Base-by-base conservation (phyloP, 2,888 invertebrate genomes). In the Melolontha melolontha region DNA sequence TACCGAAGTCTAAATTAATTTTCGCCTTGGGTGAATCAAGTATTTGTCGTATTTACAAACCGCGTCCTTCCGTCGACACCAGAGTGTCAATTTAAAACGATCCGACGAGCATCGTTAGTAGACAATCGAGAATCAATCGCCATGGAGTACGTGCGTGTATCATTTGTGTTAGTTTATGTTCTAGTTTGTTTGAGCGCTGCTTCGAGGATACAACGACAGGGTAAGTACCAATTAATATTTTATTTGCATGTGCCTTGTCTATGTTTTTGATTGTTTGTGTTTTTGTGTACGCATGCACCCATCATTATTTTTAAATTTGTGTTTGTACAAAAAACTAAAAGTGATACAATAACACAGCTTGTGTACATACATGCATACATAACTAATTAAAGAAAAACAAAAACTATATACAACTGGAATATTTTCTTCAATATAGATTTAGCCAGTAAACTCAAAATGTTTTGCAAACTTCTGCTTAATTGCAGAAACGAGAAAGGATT, bases 21-120 rank as follows among this genome's bases (percentile, higher is more conserved):
- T 47, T 29, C 29, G 29, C 59, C 29, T 59, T 44, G 14, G 44
- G 8, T 59, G 59, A 59, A 59, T 59, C 59, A 12, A 59, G 59
- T 57, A 27, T 57, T 34, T 34, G 34, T 34, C 34, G 22, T 44
- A 8, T n/a, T 42, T 44, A 44, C 12, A 10, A 29, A 55, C 17
- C 22, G 22, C 59, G 59, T 59, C 59, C 59, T 59, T 59, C 59
- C 29, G 14, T 44, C 22, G 22, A 16, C 29, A 29, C 5, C 14
- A 57, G 22, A 14, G 14, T 59, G 29, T 29, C 44, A 59, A 59
- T 44, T 59, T 59, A 59, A 59, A 59, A 44, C 14, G 16, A 29
- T 11, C 17, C 44, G 1, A 12, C 44, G 12, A 14, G 16, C 14
- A 16, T 44, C 27, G 14, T 5, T 14, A 10, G 42, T 44, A 29